Percentiles rank a stretch among this genome's conserved stretches.
Conservation (phyloP, 2,797 vertebrate genomes). For the Myripristis jacobus region DNA sequence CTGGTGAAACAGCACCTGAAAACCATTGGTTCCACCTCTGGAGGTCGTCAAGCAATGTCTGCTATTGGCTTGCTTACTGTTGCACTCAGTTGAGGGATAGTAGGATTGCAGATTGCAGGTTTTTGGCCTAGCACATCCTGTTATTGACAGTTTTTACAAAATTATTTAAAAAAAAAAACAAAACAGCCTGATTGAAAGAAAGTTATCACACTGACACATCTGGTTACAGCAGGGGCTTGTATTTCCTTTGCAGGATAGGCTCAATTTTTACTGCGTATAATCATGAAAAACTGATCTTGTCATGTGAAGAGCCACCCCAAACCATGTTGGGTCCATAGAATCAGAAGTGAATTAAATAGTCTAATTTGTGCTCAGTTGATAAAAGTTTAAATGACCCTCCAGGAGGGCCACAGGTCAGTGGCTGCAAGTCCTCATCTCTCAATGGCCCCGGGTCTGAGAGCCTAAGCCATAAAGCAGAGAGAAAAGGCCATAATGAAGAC, state of each 20-base stretch:
- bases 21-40: slow-evolving; percentile 50
- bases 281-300: no score
- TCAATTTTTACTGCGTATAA: background rate
- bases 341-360: no score
- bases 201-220: no score
- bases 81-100: slow-evolving; percentile 1
- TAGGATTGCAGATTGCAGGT: slow-evolving; percentile 24
- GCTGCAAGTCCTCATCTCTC: background rate
- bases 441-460: background rate
- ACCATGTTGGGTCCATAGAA: no score
- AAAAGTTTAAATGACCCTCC: background rate
- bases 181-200: no score
- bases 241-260: no score
- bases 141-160: background rate
- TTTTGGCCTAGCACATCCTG: slow-evolving; percentile 13
- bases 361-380: background rate
- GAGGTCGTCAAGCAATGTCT: slow-evolving; percentile 23
- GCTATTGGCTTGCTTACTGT: slow-evolving; percentile 2
- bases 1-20: slow-evolving; percentile 35
- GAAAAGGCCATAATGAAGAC: slow-evolving; percentile 78
- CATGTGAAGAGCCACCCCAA: no score
- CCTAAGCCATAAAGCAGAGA: slow-evolving; percentile 18
- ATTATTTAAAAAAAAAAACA: no score
- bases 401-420: background rate
- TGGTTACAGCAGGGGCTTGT: no score